Evolutionary conservation across 1,140 invertebrate species (phyloP).

Genomic region (Luehdorfia chinensis): DNA sequence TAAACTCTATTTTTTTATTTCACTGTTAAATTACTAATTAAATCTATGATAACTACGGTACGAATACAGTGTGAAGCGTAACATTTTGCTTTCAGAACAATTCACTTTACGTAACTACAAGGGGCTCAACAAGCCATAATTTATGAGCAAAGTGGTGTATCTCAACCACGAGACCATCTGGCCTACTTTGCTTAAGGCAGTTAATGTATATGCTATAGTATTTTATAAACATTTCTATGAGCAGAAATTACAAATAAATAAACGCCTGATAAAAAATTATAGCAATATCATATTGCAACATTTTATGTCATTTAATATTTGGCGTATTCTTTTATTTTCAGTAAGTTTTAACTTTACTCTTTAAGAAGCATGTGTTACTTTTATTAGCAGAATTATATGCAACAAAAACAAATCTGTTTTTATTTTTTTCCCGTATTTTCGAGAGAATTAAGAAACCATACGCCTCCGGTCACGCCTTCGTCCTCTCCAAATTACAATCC

Average conservation of each 20-base stretch:
- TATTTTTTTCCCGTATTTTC: too few species aligned
- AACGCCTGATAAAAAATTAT: constrained; percentile 16
- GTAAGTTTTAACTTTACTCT: too few species aligned
- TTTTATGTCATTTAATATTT: neutral
- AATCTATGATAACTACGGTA: too few species aligned
- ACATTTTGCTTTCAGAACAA: constrained; percentile 6
- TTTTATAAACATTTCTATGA: constrained; percentile 2
- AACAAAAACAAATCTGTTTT: too few species aligned
- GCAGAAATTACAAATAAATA: neutral
- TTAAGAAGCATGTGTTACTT: too few species aligned
- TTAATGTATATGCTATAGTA: constrained; percentile 15
- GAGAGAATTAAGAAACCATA: too few species aligned
- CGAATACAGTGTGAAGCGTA: constrained; percentile 3
- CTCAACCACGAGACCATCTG: constrained; percentile 42
- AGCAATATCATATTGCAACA: constrained; percentile 1
- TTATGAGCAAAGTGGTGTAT: constrained; percentile 42
- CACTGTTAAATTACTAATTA: too few species aligned
- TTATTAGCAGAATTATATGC: too few species aligned
- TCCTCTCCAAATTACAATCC: too few species aligned
- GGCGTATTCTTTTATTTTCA: too few species aligned
- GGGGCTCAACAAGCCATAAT: constrained; percentile 49
- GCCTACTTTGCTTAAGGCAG: constrained; percentile 34
- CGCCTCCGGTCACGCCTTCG: too few species aligned
- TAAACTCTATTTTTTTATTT: too few species aligned
- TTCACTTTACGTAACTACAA: constrained; percentile 27